Percentiles rank a stretch among this genome's conserved stretches.
Evolutionary conservation across 2,797 vertebrate genomes (phyloP).

Genomic region (Lithobates sylvaticus): DNA sequence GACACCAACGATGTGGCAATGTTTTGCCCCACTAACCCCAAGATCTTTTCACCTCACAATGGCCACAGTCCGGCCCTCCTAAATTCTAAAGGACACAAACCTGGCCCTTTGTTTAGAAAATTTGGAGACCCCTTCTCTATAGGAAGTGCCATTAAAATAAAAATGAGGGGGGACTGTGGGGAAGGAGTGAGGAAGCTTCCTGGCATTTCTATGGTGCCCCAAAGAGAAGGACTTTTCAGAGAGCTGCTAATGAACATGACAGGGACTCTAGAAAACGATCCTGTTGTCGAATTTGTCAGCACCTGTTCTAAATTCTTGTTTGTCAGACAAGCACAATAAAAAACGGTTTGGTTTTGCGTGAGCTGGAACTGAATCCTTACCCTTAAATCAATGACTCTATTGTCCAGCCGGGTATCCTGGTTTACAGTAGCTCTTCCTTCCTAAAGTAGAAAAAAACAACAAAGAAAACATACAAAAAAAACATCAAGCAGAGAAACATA

Average conservation of each 20-base stretch:
- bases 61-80: no score
- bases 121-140: no score
- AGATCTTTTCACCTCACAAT: no score
- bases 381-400: constrained; percentile 96
- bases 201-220: no score
- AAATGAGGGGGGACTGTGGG: no score
- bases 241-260: background rate
- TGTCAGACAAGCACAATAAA: constrained; percentile 1
- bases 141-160: no score
- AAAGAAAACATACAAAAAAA: constrained; percentile 43
- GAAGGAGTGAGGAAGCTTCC: no score
- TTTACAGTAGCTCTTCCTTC: constrained; percentile 98
- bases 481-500: constrained; percentile 60
- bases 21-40: no score
- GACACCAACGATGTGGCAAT: no score
- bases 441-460: constrained; percentile 72
- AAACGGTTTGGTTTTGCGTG: background rate
- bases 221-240: no score
- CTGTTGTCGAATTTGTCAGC: background rate
- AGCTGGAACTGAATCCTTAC: constrained; percentile 76
- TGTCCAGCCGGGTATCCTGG: constrained; percentile 97
- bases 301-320: constrained; percentile 32
- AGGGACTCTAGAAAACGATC: background rate
- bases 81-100: no score
- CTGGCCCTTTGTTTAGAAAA: no score